Base-by-base conservation (phyloP, 2,113 vertebrate genomes). In the Furnarius figulus region DNA sequence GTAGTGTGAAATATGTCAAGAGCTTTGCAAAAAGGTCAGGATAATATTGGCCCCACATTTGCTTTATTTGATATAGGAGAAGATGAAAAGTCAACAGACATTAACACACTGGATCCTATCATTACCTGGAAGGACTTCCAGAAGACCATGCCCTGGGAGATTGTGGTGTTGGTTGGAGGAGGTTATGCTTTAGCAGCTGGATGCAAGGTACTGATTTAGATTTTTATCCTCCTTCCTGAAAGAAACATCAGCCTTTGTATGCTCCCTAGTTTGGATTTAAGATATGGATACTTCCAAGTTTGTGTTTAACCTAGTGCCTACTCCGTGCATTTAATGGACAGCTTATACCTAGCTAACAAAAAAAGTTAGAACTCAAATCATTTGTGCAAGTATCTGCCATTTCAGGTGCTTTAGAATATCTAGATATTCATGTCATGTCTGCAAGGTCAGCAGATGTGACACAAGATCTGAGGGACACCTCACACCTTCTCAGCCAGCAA, bases 61-160 rank as follows among this genome's bases (percentile, higher is more conserved):
- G 8, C 25, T 87, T 92, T 62, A 15, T 81, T 89, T 91, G 28
- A 74, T 65, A 22, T 14, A 98, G 98, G 74, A 85, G 73, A 92
- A 42, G 42, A 14, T n/a, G 96, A 97, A 33, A 96, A 95, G 19
- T 95, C 97, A 80, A 37, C 65, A 73, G 55, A 95, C 2, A 40
- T 89, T 21, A 98, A 98, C 75, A 93, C 98, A 8, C 50, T 97
- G 47, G 98, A 99, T 58, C 98, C 99, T 18, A 99, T 99, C 97
- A 99, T 99, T 94, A 99, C 98, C 1, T 99, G 99, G 99, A 99
- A 99, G 90, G 99, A 99, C 97, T 99, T 99, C 92, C 99, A 99
- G 98, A 99, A 98, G 94, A 99, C 99, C 78, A 99, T 99, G 99
- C 99, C 99, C 13, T 99, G 99, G 99, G 99, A 99, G 97, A 99